Evolutionary conservation across 2,888 invertebrate genomes (phyloP).

Genomic region (Halictus quadricinctus): DNA sequence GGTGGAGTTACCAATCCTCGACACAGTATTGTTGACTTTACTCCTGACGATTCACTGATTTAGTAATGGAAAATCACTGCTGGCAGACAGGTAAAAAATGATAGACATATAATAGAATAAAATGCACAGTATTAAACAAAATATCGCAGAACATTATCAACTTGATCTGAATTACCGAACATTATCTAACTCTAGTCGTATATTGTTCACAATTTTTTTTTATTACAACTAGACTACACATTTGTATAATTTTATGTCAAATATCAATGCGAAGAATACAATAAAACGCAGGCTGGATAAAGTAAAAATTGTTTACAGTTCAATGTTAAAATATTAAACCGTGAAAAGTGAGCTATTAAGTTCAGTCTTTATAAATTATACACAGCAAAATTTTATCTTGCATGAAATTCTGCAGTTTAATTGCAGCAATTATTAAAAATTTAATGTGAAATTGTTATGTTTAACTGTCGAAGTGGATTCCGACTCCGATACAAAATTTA

Average conservation of each 20-base stretch:
- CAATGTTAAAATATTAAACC: neutral
- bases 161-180: neutral
- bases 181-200: neutral
- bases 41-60: neutral
- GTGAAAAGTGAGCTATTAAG: neutral
- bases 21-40: slow-evolving; percentile 63
- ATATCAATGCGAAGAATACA: neutral
- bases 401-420: neutral
- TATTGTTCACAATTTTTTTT: neutral
- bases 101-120: neutral
- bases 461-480: neutral
- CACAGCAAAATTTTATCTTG: neutral
- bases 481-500: neutral
- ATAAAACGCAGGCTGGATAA: neutral
- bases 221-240: neutral
- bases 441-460: neutral
- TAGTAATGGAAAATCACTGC: neutral
- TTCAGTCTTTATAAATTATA: neutral
- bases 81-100: neutral
- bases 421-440: neutral
- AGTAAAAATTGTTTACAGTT: neutral
- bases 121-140: neutral
- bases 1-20: slow-evolving; percentile 92
- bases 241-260: neutral
- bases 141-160: neutral